Percentiles rank a stretch among this genome's conserved stretches.
Evolutionary conservation across 2,113 vertebrate genomes (phyloP).

Genomic region (Pygathrix nemaeus): DNA sequence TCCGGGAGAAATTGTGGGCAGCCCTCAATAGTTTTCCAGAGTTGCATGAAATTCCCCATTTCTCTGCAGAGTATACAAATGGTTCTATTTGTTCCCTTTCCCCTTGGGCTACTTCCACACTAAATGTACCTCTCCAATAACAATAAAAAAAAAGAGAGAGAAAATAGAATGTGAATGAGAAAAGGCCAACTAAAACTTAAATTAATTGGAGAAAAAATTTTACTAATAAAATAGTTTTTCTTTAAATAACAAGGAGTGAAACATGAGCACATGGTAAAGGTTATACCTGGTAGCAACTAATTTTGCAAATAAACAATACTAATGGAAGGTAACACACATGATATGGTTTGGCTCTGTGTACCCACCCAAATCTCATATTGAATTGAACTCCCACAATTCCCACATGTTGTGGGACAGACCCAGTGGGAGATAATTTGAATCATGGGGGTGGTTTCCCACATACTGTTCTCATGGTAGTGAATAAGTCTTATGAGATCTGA

Average conservation of each 20-base stretch:
- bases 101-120: background rate
- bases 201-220: background rate
- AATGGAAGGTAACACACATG: background rate
- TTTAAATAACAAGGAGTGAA: background rate
- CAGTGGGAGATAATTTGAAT: no score
- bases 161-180: background rate
- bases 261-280: background rate
- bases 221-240: background rate
- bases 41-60: background rate
- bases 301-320: background rate
- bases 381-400: no score
- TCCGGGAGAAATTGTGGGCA: background rate
- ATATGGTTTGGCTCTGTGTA: no score
- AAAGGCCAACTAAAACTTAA: background rate
- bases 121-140: background rate
- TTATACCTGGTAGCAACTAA: background rate
- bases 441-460: no score
- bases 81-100: background rate
- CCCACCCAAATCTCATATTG: no score
- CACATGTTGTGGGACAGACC: no score
- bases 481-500: no score
- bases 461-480: no score
- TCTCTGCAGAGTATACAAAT: background rate
- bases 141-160: background rate
- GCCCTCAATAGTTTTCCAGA: background rate